Evolutionary conservation across 2,888 invertebrate genomes (phyloP).

Genomic region (Cheilosia pagana): DNA sequence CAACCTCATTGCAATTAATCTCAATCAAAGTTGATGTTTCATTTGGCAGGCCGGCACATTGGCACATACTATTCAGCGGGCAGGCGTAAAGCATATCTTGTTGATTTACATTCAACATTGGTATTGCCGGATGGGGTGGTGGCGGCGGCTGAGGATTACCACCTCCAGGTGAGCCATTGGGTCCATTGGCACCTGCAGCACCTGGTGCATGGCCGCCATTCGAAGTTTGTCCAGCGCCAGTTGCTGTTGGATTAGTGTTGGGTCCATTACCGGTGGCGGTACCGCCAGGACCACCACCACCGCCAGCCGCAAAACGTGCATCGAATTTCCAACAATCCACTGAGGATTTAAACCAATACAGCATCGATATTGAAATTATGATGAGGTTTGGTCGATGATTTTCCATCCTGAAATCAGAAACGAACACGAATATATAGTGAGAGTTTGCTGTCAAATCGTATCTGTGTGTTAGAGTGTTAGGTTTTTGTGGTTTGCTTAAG

Average conservation of each 20-base stretch:
- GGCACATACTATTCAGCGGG: conserved; percentile 83
- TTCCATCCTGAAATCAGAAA: conserved; percentile 78
- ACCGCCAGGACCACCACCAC: conserved; percentile 76
- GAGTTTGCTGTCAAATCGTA: neutral
- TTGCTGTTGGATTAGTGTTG: conserved; percentile 53
- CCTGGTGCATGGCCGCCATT: conserved; percentile 58
- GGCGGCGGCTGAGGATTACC: conserved; percentile 75
- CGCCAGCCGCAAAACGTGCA: conserved; percentile 77
- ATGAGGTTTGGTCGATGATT: conserved; percentile 80
- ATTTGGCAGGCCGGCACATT: conserved; percentile 83
- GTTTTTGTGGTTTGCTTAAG: neutral
- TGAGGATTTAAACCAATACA: conserved; percentile 80
- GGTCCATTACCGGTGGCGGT: conserved; percentile 44
- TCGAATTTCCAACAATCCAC: conserved; percentile 83
- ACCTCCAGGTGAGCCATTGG: conserved; percentile 74
- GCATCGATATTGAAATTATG: conserved; percentile 82
- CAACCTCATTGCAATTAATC: conserved; percentile 84
- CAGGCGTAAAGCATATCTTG: conserved; percentile 83
- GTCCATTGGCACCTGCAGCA: conserved; percentile 75
- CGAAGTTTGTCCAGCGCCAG: conserved; percentile 72
- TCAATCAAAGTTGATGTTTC: conserved; percentile 83
- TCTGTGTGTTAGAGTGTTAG: neutral
- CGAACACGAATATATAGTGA: neutral
- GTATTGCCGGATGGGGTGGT: conserved; percentile 77
- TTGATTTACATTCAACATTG: conserved; percentile 81